Evolutionary conservation across 2,113 vertebrate species (phyloP), one percentile per base, ranked within the genome.

Genomic region (Nesoenas mayeri): DNA sequence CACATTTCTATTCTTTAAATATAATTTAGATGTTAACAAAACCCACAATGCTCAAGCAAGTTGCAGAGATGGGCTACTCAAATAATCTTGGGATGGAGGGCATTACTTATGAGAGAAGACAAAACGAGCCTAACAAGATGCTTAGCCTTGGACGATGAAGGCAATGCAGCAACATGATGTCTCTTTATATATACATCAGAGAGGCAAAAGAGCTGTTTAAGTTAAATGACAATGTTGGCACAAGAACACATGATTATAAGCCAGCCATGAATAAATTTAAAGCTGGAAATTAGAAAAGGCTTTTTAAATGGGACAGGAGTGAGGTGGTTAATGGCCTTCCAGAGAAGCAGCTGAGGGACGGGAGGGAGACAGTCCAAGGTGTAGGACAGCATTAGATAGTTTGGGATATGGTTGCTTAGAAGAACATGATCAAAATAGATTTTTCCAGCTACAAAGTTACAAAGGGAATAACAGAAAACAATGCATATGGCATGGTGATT

Each of bases 221-320:
- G 36, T 79, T 92, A 92, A 81, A 89, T 36, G 78, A 73, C 78
- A 89, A 61, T 58, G 50, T 9, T 93, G 84, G 89, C 78, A 93
- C 53, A 92, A 57, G 80, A 96, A 53, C 53, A 75, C 14, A 53
- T 3, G 0, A 79, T 21, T 89, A 48, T 75, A 85, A 93, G 64
- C 44, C 84, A 91, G 58, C 13, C 44, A 65, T 36, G 70, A 91
- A 73, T 54, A 89, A 85, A 91, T 70, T 57, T 85, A 82, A 82
- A 89, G 78, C 74, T 88, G 47, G 40, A 92, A 96, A 95, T 82
- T 42, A 91, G 40, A 85, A 82, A 66, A 78, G 51, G 60, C 5
- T 79, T 91, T 85, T 66, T 36, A 64, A 89, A 85, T 47, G 26
- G 36, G 15, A 79, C 82, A 88, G 44, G 50, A 91, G 44, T 50